Percentiles rank a stretch among this genome's conserved stretches.
Conservation (phyloP, 2,888 invertebrate genomes). For the Acleris holmiana region DNA sequence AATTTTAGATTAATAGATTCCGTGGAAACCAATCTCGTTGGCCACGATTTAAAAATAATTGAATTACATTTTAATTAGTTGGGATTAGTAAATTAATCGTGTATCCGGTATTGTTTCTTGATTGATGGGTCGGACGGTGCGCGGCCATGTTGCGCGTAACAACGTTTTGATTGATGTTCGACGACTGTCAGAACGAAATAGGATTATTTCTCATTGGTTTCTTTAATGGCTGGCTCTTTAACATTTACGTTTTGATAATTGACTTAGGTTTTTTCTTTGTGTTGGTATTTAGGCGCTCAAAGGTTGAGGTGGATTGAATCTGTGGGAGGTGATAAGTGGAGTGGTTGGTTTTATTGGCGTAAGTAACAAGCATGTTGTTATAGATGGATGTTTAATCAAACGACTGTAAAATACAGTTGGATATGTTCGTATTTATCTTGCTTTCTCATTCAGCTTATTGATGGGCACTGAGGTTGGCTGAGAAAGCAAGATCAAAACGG, state of each 20-base stretch:
- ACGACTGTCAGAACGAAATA: conserved; percentile 64
- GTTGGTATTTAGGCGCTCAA: conserved; percentile 23
- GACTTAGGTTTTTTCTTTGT: conserved; percentile 25
- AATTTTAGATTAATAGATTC: conserved; percentile 76
- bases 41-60: conserved; percentile 53
- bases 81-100: conserved; percentile 66
- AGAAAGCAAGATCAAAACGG: no score
- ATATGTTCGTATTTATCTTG: no score
- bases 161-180: conserved; percentile 61
- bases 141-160: conserved; percentile 67
- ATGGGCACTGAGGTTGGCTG: no score
- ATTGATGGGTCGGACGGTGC: conserved; percentile 55
- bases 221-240: conserved; percentile 45
- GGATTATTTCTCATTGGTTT: conserved; percentile 58
- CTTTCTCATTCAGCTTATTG: no score
- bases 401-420: no score
- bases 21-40: conserved; percentile 56
- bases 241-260: conserved; percentile 35
- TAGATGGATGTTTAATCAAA: not conserved
- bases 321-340: conserved; percentile 4
- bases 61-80: conserved; percentile 73
- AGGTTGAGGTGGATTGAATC: conserved; percentile 18
- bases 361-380: no score
- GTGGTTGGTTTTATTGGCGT: conserved; percentile 1
- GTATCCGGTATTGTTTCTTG: conserved; percentile 54